Evolutionary conservation across 2,113 vertebrate species (phyloP).

Genomic region (Apus apus): DNA sequence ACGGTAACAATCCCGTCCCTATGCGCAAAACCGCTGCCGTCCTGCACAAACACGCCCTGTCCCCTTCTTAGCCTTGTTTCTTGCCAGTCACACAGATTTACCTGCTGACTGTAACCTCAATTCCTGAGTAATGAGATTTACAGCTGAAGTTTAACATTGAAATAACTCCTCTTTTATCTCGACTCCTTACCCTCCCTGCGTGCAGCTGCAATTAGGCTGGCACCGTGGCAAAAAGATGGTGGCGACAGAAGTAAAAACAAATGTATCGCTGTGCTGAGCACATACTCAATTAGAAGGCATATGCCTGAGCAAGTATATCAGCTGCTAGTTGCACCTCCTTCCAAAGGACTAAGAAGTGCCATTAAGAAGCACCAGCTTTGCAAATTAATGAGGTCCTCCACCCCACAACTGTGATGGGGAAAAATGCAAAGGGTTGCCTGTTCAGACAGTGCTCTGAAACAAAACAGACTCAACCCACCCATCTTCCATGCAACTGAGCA

Average conservation of each 20-base stretch:
- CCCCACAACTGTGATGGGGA: neutral
- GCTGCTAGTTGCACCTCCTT: neutral
- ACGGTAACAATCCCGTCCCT: neutral
- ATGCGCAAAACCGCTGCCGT: neutral
- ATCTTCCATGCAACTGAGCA: neutral
- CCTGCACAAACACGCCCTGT: neutral
- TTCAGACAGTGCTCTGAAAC: neutral
- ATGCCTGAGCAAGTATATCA: neutral
- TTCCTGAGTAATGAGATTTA: conserved; percentile 52
- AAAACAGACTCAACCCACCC: neutral
- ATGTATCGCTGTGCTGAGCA: rapidly evolving
- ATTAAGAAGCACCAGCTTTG: neutral
- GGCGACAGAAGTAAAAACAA: neutral
- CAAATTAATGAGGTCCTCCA: neutral
- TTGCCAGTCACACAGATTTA: conserved; percentile 29
- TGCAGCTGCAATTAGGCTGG: neutral
- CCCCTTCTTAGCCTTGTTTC: conserved; percentile 41
- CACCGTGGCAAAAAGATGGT: neutral
- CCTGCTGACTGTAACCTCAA: conserved; percentile 47
- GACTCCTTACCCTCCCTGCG: neutral
- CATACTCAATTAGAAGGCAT: neutral
- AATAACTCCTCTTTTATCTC: conserved; percentile 20
- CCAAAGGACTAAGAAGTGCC: neutral
- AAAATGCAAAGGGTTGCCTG: neutral
- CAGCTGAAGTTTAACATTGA: conserved; percentile 53